These are phyloP conservation scores for Pycnomerus fuliginosus DNA, from an alignment of 2,888 invertebrate species.

Conservation along the genomic window DNA sequence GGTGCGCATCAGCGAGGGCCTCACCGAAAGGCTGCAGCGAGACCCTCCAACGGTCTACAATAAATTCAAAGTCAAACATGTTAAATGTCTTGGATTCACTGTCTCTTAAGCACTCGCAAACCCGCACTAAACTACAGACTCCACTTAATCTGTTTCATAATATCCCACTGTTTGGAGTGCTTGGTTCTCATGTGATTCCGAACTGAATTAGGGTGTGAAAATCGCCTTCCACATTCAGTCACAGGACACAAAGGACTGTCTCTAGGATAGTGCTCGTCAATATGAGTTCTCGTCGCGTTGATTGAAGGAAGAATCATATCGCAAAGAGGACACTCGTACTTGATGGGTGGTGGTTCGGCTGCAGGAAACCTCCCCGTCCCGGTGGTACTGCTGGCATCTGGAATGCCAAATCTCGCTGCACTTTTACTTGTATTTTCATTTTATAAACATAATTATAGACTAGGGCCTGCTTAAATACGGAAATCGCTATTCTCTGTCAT, in stretches of 20 bases:
- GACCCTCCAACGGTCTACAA: conserved; percentile 3
- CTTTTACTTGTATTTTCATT: conserved; percentile 41
- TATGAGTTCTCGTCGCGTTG: conserved; percentile 69
- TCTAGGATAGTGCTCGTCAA: conserved; percentile 81
- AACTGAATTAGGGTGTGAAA: conserved; percentile 83
- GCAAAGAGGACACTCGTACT: conserved; percentile 72
- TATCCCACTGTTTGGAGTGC: conserved; percentile 78
- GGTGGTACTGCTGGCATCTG: conserved; percentile 55
- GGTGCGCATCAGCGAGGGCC: too few species aligned
- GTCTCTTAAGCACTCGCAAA: not conserved
- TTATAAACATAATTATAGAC: too few species aligned
- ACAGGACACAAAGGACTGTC: conserved; percentile 83
- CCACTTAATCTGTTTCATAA: conserved; percentile 80
- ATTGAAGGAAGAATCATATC: conserved; percentile 65
- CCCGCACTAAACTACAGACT: conserved; percentile 50
- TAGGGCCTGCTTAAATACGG: too few species aligned
- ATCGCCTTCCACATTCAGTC: conserved; percentile 69
- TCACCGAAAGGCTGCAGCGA: too few species aligned
- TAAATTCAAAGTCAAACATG: conserved; percentile 23
- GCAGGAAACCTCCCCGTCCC: conserved; percentile 37
- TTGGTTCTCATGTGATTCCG: conserved; percentile 85
- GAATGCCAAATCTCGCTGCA: conserved; percentile 58
- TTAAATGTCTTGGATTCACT: conserved; percentile 17
- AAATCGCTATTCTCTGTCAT: too few species aligned
- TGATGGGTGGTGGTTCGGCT: conserved; percentile 47